A percentile compares a stretch with the other conserved stretches of the same genome.
These are phyloP conservation scores for Pyrocephalus nanus DNA, from an alignment of 2,797 vertebrate species.

Conservation along the genomic window DNA sequence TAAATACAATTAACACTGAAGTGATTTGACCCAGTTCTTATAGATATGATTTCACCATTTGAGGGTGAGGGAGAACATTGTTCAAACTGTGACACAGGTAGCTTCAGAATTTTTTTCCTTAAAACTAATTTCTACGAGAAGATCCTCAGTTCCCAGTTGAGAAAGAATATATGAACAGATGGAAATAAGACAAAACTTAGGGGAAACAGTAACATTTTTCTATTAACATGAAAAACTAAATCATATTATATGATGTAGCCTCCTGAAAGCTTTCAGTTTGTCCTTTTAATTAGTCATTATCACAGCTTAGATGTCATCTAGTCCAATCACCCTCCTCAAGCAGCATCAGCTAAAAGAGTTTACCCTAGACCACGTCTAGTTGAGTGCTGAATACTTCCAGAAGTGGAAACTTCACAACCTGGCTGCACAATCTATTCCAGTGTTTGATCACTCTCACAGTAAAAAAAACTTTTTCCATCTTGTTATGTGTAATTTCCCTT, in stretches of 20 bases:
- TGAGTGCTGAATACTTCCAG: not conserved
- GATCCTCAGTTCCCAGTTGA: not conserved
- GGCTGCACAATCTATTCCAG: not conserved
- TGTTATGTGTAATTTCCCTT: not conserved
- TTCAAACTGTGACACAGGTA: not conserved
- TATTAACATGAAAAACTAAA: not conserved
- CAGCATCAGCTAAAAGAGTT: not conserved
- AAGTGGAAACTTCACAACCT: not conserved
- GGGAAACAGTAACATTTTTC: not conserved
- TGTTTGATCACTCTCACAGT: not conserved
- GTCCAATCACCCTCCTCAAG: not conserved
- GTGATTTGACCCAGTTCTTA: not conserved
- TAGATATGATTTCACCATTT: not conserved
- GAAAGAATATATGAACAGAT: not conserved
- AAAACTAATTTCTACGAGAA: not conserved
- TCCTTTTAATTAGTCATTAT: not conserved
- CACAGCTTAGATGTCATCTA: not conserved
- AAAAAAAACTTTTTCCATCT: fast-evolving
- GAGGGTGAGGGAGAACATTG: not conserved
- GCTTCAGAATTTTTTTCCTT: not conserved
- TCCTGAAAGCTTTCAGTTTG: not conserved
- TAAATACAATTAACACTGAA: not conserved
- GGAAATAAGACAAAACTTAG: not conserved
- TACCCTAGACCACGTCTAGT: not conserved
- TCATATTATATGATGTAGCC: not conserved